These are phyloP conservation scores for Eretmocerus hayati DNA, from an alignment of 2,888 invertebrate genomes.

Conservation along the genomic window DNA sequence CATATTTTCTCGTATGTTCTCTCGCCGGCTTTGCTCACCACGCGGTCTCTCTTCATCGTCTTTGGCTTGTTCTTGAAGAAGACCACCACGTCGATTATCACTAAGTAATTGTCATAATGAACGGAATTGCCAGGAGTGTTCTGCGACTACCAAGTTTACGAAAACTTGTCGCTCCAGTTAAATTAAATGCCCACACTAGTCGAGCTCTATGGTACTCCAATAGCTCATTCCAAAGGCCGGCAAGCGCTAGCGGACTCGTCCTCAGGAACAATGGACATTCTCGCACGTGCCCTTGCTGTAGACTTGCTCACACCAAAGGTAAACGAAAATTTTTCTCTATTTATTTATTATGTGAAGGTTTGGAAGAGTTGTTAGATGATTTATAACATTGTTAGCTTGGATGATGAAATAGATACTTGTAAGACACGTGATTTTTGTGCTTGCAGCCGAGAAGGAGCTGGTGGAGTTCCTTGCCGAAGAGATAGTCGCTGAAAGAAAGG, in stretches of 20 bases:
- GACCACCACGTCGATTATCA: background rate
- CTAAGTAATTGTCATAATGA: slow-evolving; percentile 6
- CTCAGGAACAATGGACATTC: slow-evolving; percentile 39
- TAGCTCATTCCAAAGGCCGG: background rate
- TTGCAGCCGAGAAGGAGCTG: slow-evolving; percentile 74
- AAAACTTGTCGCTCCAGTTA: background rate
- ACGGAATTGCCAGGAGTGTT: slow-evolving; percentile 16
- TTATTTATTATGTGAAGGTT: background rate
- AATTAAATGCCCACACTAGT: background rate
- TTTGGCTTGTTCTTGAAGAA: too few species aligned
- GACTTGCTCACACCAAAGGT: slow-evolving; percentile 67
- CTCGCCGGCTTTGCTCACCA: too few species aligned
- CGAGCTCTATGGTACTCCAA: slow-evolving; percentile 4
- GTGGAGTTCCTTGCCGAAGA: slow-evolving; percentile 90
- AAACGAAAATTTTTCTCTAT: too few species aligned
- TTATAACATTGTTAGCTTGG: background rate
- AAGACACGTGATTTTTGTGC: slow-evolving; percentile 1
- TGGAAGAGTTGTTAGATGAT: slow-evolving; percentile 4
- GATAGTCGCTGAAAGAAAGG: slow-evolving; percentile 83
- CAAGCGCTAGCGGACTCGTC: background rate
- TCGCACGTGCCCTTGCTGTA: slow-evolving; percentile 64
- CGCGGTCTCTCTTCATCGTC: too few species aligned
- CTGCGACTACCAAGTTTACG: slow-evolving; percentile 12
- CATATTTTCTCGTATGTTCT: too few species aligned
- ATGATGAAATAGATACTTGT: slow-evolving; percentile 1